Percentiles rank a stretch among this genome's conserved stretches.
These are phyloP conservation scores for Spheniscus mendiculus DNA, from an alignment of 2,113 vertebrate species.

Conservation along the genomic window DNA sequence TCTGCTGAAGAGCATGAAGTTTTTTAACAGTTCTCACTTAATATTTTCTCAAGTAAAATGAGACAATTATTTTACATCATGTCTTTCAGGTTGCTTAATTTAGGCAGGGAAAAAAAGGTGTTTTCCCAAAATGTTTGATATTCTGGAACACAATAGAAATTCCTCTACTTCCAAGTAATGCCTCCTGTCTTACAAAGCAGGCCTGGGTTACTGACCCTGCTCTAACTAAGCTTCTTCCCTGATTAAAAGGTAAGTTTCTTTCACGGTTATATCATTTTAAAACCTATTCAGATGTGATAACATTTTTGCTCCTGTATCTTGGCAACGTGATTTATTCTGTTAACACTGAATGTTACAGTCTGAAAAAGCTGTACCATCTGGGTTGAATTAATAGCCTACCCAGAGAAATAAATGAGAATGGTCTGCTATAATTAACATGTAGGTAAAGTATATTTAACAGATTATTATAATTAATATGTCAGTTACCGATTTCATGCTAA, in stretches of 20 bases:
- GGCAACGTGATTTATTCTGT: slow-evolving; percentile 84
- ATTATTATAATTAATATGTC: slow-evolving; percentile 86
- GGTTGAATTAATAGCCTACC: slow-evolving; percentile 83
- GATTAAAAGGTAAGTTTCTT: slow-evolving; percentile 72
- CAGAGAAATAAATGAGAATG: slow-evolving; percentile 82
- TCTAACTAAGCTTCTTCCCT: slow-evolving; percentile 50
- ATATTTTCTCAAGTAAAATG: neutral
- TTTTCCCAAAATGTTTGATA: slow-evolving; percentile 41
- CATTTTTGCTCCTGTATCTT: slow-evolving; percentile 81
- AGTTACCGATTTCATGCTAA: slow-evolving; percentile 80
- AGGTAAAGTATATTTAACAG: slow-evolving; percentile 85
- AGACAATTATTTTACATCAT: neutral
- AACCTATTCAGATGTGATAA: slow-evolving; percentile 80
- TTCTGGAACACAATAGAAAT: slow-evolving; percentile 49
- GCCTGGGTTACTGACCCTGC: slow-evolving; percentile 26
- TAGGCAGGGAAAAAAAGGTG: neutral
- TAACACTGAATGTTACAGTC: slow-evolving; percentile 76
- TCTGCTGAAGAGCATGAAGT: neutral
- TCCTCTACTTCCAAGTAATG: slow-evolving; percentile 27
- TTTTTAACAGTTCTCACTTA: neutral
- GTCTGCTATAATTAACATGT: slow-evolving; percentile 81
- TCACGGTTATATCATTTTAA: slow-evolving; percentile 71
- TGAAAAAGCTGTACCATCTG: slow-evolving; percentile 82
- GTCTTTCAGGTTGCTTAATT: neutral
- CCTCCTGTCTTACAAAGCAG: neutral